These are phyloP conservation scores for Pyrocephalus nanus DNA, from an alignment of 2,797 vertebrate species.

Conservation along the genomic window DNA sequence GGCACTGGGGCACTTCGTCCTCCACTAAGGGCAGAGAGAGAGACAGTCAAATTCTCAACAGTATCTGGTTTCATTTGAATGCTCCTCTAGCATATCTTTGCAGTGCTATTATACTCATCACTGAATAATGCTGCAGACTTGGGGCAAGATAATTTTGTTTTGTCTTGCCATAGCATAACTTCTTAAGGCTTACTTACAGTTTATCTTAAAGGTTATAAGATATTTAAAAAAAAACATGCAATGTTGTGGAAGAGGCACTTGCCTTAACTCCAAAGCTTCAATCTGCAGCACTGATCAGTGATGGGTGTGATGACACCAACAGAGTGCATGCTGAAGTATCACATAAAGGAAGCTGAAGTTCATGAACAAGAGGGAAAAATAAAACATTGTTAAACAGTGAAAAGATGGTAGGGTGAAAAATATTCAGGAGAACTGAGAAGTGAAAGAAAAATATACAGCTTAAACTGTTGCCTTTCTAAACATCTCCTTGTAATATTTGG, in stretches of 20 bases:
- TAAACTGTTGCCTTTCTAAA: neutral
- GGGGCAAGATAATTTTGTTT: neutral
- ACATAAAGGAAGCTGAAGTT: constrained; percentile 68
- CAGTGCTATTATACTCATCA: constrained; percentile 22
- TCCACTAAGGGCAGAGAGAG: neutral
- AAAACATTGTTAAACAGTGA: constrained; percentile 59
- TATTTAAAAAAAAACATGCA: constrained; percentile 34
- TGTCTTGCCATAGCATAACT: neutral
- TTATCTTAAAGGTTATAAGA: constrained; percentile 22
- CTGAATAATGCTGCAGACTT: constrained; percentile 68
- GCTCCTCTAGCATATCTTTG: neutral
- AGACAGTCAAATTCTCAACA: neutral
- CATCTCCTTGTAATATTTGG: neutral
- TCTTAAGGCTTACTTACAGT: neutral
- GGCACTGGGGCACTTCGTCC: neutral
- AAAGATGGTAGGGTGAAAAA: constrained; percentile 7
- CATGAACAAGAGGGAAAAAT: constrained; percentile 61
- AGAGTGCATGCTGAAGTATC: constrained; percentile 65
- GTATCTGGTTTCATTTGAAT: neutral
- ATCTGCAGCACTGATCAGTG: constrained; percentile 67
- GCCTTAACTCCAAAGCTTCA: constrained; percentile 69
- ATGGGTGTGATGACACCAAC: constrained; percentile 67
- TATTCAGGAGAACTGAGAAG: constrained; percentile 23
- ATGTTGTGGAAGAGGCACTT: constrained; percentile 66
- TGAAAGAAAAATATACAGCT: neutral